phyloP scores from a whole-genome alignment of 1,140 invertebrate genomes.

The Drosophila hydei region DNA sequence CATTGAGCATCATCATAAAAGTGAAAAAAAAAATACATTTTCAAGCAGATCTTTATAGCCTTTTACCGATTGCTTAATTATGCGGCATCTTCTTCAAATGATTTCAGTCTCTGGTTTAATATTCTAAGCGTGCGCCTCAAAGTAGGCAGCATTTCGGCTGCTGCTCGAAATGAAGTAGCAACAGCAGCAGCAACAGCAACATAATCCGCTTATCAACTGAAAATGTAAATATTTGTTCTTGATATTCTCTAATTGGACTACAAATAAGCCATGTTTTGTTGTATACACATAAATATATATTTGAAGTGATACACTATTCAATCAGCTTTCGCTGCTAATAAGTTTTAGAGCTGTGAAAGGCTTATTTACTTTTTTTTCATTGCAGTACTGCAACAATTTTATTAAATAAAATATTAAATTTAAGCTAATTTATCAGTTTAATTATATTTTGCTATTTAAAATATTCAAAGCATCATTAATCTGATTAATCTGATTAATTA shows the following conservation, averaged over 20 bases:
- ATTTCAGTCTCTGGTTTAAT: not conserved
- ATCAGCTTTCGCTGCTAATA: not conserved
- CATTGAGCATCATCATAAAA: slow-evolving; percentile 2
- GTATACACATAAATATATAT: not conserved
- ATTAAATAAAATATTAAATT: too few species aligned
- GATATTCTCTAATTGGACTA: slow-evolving; percentile 30
- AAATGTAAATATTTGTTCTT: slow-evolving; percentile 20
- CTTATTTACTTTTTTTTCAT: too few species aligned
- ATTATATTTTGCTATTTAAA: too few species aligned
- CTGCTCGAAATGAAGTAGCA: not conserved
- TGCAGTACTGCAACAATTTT: too few species aligned
- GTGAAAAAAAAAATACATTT: not conserved
- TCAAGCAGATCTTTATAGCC: not conserved
- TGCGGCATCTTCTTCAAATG: slow-evolving; percentile 8
- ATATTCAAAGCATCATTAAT: too few species aligned
- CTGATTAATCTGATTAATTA: too few species aligned
- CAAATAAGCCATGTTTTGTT: not conserved
- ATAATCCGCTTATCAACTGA: slow-evolving; percentile 23
- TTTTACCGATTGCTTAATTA: slow-evolving; percentile 21
- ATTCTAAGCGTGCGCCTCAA: not conserved
- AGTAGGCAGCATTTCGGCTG: slow-evolving; percentile 1
- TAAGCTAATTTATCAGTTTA: too few species aligned
- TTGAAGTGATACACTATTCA: not conserved
- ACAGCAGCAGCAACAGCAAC: not conserved
- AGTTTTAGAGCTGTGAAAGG: too few species aligned